Base-by-base conservation (phyloP, 2,113 vertebrate species). In the Litocranius walleri region DNA sequence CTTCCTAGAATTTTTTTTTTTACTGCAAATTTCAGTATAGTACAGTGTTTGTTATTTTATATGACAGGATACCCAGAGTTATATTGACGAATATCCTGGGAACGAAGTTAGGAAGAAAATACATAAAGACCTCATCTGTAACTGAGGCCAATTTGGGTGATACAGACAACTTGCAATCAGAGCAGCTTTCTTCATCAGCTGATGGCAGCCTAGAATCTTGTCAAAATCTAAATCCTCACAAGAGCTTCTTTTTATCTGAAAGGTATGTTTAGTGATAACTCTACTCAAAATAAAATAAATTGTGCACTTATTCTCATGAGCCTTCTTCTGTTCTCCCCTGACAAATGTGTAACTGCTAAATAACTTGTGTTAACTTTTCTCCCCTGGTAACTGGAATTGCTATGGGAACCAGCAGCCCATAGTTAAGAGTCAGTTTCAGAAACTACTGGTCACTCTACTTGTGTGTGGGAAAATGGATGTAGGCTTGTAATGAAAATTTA, bases 1-100 rank as follows among this genome's bases (percentile, higher is more conserved):
- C 64, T 95, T 97, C 80, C 25, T 95, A 91, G 89, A 87, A 78
- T 86, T 88, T 36, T 91, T 48, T 45, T 45, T 96, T 86, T 90
- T 33, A 78, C 29, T 81, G 19, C 57, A 97, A 96, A 96, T 97
- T 95, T 98, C 78, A 95, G 94, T 98, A 96, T 92, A 88, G 67
- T 97, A 98, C 98, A 94, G 98, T 98, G 86, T 98, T 96, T 98
- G 98, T 98, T 98, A 98, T 86, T 98, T 97, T 98, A 93, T 98
- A 95, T 98, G 98, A 98, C 98, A 99, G 99, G 99, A 98, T 99
- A 98, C 99, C 99, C 98, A 99, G 98, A 99, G 98, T 99, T 98
- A 98, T 98, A 97, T 98, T 99, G 99, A 99, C 97, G 97, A 99
- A 99, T 98, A 94, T 99, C 95, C 98, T 99, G 98, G 96, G 98